Base-by-base conservation (phyloP, 2,888 invertebrate genomes). In the Periphyllus acericola region DNA sequence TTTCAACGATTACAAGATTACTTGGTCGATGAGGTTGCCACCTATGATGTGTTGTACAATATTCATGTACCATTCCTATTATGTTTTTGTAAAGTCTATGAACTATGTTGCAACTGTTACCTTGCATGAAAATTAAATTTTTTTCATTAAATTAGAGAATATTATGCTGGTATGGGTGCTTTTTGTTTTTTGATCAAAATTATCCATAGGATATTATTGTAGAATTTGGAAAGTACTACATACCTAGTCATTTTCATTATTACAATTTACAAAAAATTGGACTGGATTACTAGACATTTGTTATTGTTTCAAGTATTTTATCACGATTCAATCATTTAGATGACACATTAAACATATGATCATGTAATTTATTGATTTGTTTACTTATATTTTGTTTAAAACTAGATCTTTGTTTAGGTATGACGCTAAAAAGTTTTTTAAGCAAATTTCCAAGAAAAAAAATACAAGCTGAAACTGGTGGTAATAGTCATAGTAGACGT, bases 401-500 rank as follows among this genome's bases (percentile, higher is more conserved):
- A 55, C 3, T 55, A 19, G 0, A 85, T 89, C 74, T 88, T 29
- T 60, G 3, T 89, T 32, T 71, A 91, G 90, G 92, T 36, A 90
- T 94, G 0, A 93, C 93, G 1, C 90, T 93, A 25, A 91, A 91
- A 89, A 90, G 90, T 87, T 91, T 93, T 2, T 87, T 90, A 4
- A 89, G 90, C 6, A 92, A 92, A 89, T 92, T 93, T 90, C 94
- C 94, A 76, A 92, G 92, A 0, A 94, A 94, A 91, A 93, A 94
- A 52, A 92, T 95, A 68, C 90, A 91, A 5, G 98, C 96, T 0
- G 93, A 93, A 46, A 92, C 93, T 90, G 99, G 99, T 0, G 94
- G 93, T 90, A 94, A 96, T 90, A 97, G 98, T 91, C 93, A 94
- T 89, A 94, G 94, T 90, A 93, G 94, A 21, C 94, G 95, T 91